These are phyloP conservation scores for Pollenia griseotomentosa DNA, from an alignment of 2,888 invertebrate genomes.

Conservation along the genomic window DNA sequence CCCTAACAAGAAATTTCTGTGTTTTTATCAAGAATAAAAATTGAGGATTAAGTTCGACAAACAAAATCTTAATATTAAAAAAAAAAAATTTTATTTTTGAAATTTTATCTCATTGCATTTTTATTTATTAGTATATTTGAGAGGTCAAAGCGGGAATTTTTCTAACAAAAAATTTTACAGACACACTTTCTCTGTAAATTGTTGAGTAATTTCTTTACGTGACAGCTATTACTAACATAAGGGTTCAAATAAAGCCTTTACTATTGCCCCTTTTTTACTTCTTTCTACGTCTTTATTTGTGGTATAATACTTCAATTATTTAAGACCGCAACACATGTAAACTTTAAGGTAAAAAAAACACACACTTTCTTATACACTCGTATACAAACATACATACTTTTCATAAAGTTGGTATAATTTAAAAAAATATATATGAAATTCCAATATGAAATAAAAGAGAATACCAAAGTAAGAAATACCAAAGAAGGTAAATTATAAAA, in stretches of 20 bases:
- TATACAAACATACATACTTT: background rate
- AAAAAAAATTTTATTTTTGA: too few species aligned
- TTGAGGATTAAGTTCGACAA: too few species aligned
- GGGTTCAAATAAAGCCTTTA: too few species aligned
- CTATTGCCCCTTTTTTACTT: background rate
- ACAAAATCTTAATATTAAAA: too few species aligned
- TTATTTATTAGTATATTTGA: too few species aligned
- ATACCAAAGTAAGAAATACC: conserved; percentile 39
- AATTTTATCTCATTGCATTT: too few species aligned
- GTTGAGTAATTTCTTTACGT: background rate
- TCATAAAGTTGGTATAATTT: conserved; percentile 40
- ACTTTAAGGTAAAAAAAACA: conserved; percentile 32
- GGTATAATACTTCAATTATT: conserved; percentile 68
- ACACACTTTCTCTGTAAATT: too few species aligned
- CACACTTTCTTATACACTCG: background rate
- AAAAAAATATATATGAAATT: conserved; percentile 52
- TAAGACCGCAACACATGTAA: conserved; percentile 69
- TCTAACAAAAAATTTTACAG: background rate
- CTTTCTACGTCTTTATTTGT: conserved; percentile 52
- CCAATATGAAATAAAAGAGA: conserved; percentile 59
- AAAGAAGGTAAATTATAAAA: conserved; percentile 66
- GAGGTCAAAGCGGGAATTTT: background rate
- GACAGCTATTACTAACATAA: background rate
- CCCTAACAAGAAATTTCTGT: too few species aligned
- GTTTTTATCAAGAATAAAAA: too few species aligned